These are phyloP conservation scores for Zoanthus sociatus DNA, from an alignment of 92 coral and sea anemone genomes.

Conservation along the genomic window DNA sequence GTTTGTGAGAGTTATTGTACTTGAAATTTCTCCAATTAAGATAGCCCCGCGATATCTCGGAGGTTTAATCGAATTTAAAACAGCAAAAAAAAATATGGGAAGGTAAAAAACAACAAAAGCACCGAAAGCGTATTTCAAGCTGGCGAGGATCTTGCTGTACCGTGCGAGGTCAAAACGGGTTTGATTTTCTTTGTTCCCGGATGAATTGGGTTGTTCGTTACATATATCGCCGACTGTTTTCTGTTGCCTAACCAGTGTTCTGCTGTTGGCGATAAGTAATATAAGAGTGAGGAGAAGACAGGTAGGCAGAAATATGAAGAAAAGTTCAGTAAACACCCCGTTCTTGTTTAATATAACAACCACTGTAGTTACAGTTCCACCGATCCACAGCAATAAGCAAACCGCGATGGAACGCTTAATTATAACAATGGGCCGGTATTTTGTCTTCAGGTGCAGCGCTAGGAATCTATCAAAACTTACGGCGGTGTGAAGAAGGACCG, in stretches of 20 bases:
- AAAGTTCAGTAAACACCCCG: neutral
- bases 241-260: neutral
- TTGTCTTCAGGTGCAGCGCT: neutral
- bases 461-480: constrained; percentile 6
- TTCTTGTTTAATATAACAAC: neutral
- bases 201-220: neutral
- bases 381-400: neutral
- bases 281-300: neutral
- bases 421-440: neutral
- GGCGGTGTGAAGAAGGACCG: neutral
- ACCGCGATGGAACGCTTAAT: neutral
- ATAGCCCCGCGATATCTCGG: neutral
- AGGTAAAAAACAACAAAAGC: neutral
- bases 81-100: neutral
- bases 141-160: neutral
- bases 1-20: neutral
- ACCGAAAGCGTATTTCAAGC: neutral
- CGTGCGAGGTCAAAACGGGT: neutral
- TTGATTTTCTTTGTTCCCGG: neutral
- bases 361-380: neutral
- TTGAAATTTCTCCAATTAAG: neutral
- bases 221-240: neutral
- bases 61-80: neutral
- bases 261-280: neutral
- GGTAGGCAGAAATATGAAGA: neutral